A percentile compares a stretch with the other conserved stretches of the same genome.
These are phyloP conservation scores for Urosaurus nigricauda DNA, from an alignment of 2,797 vertebrate species.

Conservation along the genomic window DNA sequence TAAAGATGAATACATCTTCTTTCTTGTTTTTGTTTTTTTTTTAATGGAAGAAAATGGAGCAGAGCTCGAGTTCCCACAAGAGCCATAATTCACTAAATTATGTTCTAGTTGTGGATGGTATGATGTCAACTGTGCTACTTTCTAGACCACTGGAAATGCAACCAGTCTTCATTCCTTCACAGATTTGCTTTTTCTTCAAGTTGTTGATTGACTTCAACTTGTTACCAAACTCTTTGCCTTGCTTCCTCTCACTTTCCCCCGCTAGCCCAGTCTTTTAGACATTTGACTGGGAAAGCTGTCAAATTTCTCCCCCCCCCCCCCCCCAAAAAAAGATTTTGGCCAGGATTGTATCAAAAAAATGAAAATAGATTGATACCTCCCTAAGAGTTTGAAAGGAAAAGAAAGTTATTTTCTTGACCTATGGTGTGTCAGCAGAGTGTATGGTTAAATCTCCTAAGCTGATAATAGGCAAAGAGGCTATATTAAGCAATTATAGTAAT, in stretches of 20 bases:
- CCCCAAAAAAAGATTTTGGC: not conserved
- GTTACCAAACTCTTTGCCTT: not conserved
- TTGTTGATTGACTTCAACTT: not conserved
- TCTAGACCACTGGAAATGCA: not conserved
- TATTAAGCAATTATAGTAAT: constrained; percentile 77
- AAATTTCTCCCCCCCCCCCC: not conserved
- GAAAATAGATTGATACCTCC: not conserved
- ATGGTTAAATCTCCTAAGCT: constrained; percentile 66
- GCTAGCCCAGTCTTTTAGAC: not conserved
- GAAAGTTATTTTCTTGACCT: constrained; percentile 52
- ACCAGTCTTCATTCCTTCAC: not conserved
- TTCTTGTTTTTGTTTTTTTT: not conserved
- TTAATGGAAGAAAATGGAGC: not conserved
- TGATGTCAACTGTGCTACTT: not conserved
- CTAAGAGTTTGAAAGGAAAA: not conserved
- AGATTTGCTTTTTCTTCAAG: not conserved
- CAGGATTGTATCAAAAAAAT: not conserved
- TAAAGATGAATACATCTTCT: not conserved
- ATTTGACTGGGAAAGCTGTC: not conserved
- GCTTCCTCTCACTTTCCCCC: accelerated
- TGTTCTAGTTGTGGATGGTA: not conserved
- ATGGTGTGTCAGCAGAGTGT: constrained; percentile 54
- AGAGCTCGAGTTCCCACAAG: not conserved
- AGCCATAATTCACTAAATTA: not conserved
- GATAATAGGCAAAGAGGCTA: constrained; percentile 68